Evolutionary conservation across 2,888 invertebrate genomes (phyloP).

Genomic region (Aleiodes alternator): DNA sequence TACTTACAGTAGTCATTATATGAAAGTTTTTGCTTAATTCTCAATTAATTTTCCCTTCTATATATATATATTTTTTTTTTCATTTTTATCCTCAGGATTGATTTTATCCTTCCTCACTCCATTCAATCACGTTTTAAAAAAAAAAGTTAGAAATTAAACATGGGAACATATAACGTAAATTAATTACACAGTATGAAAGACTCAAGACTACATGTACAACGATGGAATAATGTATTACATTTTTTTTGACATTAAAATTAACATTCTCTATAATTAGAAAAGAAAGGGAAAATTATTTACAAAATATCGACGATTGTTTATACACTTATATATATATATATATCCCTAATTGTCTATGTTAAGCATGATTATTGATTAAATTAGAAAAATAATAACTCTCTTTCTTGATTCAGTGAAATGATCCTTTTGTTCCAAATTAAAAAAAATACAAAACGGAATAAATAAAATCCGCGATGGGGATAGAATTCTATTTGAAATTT

Average conservation of each 20-base stretch:
- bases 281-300: constrained; percentile 15
- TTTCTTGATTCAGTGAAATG: background rate
- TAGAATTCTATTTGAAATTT: too few species aligned
- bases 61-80: background rate
- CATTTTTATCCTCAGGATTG: background rate
- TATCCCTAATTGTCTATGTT: background rate
- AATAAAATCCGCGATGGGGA: too few species aligned
- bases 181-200: constrained; percentile 26
- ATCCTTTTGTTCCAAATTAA: background rate
- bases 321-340: background rate
- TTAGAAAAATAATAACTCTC: background rate
- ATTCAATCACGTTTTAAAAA: background rate
- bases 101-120: background rate
- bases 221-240: constrained; percentile 20
- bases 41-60: constrained; percentile 1
- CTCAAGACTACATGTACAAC: constrained; percentile 18
- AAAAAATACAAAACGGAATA: background rate
- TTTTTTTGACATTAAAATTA: constrained; percentile 5
- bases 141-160: constrained; percentile 12
- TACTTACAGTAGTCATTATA: constrained; percentile 19
- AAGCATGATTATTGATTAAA: background rate
- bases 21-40: background rate
- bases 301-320: constrained; percentile 3
- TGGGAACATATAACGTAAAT: constrained; percentile 20
- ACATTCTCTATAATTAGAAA: background rate